Evolutionary conservation across 2,113 vertebrate species (phyloP), one percentile per base, ranked within the genome.

Genomic region (Baryphthengus martii): DNA sequence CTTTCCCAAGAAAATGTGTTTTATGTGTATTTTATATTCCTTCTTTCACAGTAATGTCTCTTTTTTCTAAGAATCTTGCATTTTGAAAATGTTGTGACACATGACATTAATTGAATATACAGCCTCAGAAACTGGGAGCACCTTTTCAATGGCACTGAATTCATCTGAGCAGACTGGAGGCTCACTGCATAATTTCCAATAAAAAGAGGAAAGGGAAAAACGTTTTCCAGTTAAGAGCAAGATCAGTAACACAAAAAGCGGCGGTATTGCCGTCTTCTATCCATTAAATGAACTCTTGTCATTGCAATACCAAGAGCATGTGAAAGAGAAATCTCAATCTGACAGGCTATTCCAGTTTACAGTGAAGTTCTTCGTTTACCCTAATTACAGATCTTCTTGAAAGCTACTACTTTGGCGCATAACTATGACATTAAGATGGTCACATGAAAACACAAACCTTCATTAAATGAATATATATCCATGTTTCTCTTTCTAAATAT

Each of bases 81-180:
- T 97, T 96, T 97, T 96, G 92, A 97, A 96, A 97, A 97, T 97
- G 95, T 96, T 97, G 94, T 96, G 96, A 97, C 95, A 97, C 90
- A 76, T 92, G 94, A 93, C 94, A 88, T 94, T 98, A 96, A 97
- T 90, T 47, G 87, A 96, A 96, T 97, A 96, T 93, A 96, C 72
- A 85, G 83, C 84, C 74, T 42, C 76, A 56, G 95, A 97, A 95
- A 96, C 89, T 66, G 76, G 85, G 94, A 97, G 90, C 78, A 75
- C 93, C 67, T 97, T 97, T 96, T 96, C 83, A 90, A 45, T 89
- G 91, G 85, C 73, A 72, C 58, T 76, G 88, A 96, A 88, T 37
- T 11, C 72, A 89, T 88, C 62, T 4, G 40, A 92, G 88, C 92
- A 96, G 88, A 88, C 85, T 21, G 53, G 77, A 85, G 74, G 79